Percentiles rank a stretch among this genome's conserved stretches.
phyloP scores from a whole-genome alignment of 2,797 vertebrate species.

The Acanthis flammea region DNA sequence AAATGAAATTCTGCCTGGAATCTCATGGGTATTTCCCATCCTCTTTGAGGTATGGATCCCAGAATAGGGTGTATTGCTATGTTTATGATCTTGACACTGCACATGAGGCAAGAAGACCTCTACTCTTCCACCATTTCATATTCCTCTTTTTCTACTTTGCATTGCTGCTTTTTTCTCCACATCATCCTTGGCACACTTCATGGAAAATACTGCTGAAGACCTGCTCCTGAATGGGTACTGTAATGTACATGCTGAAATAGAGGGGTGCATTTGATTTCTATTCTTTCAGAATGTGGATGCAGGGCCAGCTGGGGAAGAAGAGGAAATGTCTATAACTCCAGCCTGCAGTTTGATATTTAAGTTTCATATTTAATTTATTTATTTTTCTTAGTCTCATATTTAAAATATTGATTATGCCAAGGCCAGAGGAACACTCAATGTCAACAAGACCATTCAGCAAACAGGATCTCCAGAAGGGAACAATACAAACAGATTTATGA shows the following conservation, averaged over 20 bases:
- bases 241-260: not conserved
- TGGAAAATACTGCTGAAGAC: not conserved
- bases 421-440: constrained; percentile 52
- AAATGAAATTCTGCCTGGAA: not conserved
- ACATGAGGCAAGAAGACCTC: not conserved
- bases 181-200: not conserved
- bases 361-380: constrained; percentile 44
- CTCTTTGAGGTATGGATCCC: not conserved
- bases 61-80: not conserved
- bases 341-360: constrained; percentile 59
- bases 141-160: not conserved
- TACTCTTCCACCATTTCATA: not conserved
- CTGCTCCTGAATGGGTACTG: not conserved
- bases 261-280: not conserved
- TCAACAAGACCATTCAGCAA: constrained; percentile 61
- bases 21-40: not conserved
- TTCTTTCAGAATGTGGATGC: not conserved
- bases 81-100: not conserved
- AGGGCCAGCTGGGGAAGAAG: not conserved
- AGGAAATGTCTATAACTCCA: not conserved
- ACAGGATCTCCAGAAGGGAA: constrained; percentile 54
- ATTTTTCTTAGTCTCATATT: constrained; percentile 42
- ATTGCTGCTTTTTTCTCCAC: not conserved
- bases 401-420: constrained; percentile 71
- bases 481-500: constrained; percentile 67